Evolutionary conservation across 2,113 vertebrate species (phyloP).

Genomic region (Ptilonorhynchus violaceus): DNA sequence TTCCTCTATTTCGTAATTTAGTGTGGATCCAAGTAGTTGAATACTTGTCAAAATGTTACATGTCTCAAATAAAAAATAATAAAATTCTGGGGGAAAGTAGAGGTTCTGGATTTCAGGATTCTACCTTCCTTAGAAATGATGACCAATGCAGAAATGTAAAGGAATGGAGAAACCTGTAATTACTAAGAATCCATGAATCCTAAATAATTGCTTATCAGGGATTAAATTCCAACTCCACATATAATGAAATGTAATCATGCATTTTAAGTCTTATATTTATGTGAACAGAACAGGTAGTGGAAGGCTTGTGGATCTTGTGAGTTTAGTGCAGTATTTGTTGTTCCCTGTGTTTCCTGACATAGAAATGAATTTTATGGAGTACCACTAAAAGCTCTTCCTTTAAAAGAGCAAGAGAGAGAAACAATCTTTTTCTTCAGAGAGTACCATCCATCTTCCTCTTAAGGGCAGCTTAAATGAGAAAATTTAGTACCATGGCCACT

Average conservation of each 20-base stretch:
- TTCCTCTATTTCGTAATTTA: not conserved
- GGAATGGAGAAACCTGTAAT: not conserved
- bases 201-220: not conserved
- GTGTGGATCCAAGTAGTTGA: not conserved
- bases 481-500: not conserved
- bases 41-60: not conserved
- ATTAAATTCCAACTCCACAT: not conserved
- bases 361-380: not conserved
- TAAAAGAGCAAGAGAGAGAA: not conserved
- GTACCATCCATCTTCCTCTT: slow-evolving; percentile 6
- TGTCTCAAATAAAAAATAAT: not conserved
- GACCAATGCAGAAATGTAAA: not conserved
- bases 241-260: not conserved
- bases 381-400: not conserved
- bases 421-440: not conserved
- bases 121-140: not conserved
- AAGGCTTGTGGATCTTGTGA: not conserved
- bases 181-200: not conserved
- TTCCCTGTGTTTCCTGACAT: not conserved
- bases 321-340: not conserved
- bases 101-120: not conserved
- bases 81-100: not conserved
- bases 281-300: not conserved
- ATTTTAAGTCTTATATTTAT: not conserved
- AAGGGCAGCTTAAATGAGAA: not conserved